These are phyloP conservation scores for Camponotus vicinus DNA, from an alignment of 1,140 invertebrate species.

Conservation along the genomic window DNA sequence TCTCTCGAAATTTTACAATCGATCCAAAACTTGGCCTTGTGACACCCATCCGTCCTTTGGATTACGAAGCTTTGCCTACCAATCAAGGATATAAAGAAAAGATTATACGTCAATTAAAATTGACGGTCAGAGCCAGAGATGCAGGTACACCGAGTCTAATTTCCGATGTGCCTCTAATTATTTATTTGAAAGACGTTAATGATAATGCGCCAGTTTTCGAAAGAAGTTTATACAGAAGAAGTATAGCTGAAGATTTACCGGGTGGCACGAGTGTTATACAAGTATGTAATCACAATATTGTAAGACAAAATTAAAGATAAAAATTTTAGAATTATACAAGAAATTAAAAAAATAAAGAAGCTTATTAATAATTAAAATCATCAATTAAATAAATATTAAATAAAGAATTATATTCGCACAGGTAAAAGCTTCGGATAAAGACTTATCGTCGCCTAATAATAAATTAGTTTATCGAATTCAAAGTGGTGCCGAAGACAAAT, in stretches of 20 bases:
- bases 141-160: constrained; percentile 92
- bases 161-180: constrained; percentile 91
- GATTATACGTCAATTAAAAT: constrained; percentile 89
- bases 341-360: background rate
- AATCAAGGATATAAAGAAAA: constrained; percentile 87
- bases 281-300: constrained; percentile 82
- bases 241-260: constrained; percentile 93
- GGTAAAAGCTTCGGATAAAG: constrained; percentile 93
- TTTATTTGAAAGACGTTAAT: constrained; percentile 96
- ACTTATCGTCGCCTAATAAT: constrained; percentile 95
- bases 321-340: background rate
- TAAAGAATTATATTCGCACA: constrained; percentile 70
- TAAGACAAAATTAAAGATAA: background rate
- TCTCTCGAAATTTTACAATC: constrained; percentile 93
- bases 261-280: constrained; percentile 93
- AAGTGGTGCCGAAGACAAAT: constrained; percentile 96
- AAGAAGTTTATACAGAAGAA: constrained; percentile 90
- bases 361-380: background rate
- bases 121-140: constrained; percentile 93
- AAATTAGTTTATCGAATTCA: constrained; percentile 95
- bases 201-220: constrained; percentile 95
- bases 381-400: background rate
- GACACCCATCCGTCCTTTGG: constrained; percentile 89
- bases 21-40: constrained; percentile 91
- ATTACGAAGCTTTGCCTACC: constrained; percentile 91